Percentiles rank a stretch among this genome's conserved stretches.
Evolutionary conservation across 2,797 vertebrate species (phyloP).

Genomic region (Poecilia velifera): DNA sequence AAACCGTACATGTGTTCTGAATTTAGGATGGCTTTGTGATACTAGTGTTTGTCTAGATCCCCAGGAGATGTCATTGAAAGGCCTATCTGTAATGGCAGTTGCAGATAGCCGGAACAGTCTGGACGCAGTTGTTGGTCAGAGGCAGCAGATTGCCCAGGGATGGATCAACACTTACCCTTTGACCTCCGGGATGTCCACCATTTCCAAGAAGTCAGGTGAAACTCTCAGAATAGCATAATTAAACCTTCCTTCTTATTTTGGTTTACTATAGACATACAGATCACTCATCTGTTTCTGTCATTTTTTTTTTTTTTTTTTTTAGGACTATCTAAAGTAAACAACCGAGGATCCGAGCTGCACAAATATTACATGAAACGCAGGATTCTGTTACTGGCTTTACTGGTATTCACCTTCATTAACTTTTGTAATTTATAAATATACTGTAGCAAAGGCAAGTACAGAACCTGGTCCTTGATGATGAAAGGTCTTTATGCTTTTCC

Average conservation of each 20-base stretch:
- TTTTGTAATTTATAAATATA: constrained; percentile 4
- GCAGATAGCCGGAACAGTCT: constrained; percentile 88
- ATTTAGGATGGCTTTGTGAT: not conserved
- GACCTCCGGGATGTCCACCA: constrained; percentile 96
- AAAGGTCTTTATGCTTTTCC: constrained; percentile 17
- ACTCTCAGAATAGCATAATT: not conserved
- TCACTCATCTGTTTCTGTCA: constrained; percentile 10
- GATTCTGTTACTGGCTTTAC: constrained; percentile 89
- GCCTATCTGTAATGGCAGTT: constrained; percentile 82
- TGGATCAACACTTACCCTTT: constrained; percentile 99
- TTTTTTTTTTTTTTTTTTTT: constrained; percentile 19
- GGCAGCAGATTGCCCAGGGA: constrained; percentile 92
- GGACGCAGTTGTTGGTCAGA: constrained; percentile 89
- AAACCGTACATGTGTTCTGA: not conserved
- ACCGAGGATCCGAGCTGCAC: constrained; percentile 92
- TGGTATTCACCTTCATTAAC: constrained; percentile 78
- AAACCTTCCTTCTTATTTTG: not conserved
- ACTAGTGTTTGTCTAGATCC: constrained; percentile 82
- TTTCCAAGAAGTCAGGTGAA: constrained; percentile 97
- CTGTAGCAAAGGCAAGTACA: not conserved
- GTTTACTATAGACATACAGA: not conserved
- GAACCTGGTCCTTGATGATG: not conserved
- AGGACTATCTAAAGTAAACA: constrained; percentile 96
- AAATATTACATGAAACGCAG: constrained; percentile 98
- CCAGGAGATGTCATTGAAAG: constrained; percentile 88